phyloP scores from a whole-genome alignment of 2,888 invertebrate genomes.

The Dilophus febrilis region DNA sequence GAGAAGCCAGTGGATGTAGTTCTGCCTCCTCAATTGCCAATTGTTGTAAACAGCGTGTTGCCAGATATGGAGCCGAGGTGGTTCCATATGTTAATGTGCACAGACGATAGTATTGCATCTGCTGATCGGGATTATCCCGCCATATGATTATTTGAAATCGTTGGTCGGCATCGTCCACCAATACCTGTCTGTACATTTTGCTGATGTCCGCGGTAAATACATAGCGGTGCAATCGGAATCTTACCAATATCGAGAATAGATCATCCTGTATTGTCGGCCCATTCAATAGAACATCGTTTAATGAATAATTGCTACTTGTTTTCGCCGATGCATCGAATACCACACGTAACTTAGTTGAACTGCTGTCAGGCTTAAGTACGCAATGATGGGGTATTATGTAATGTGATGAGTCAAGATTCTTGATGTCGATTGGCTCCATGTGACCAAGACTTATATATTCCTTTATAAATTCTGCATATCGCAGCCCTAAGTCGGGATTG shows the following conservation, averaged over 20 bases:
- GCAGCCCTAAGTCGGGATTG: neutral
- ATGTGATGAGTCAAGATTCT: neutral
- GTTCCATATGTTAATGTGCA: slow-evolving; percentile 10
- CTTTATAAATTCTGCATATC: neutral
- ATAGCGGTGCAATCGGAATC: slow-evolving; percentile 5
- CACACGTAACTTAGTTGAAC: slow-evolving; percentile 5
- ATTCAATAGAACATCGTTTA: slow-evolving; percentile 12
- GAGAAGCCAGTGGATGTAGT: slow-evolving; percentile 3
- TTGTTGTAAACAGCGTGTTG: slow-evolving; percentile 8
- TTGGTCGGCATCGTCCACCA: slow-evolving; percentile 7
- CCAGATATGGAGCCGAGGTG: slow-evolving; percentile 10
- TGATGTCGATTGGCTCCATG: neutral
- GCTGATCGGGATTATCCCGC: slow-evolving; percentile 6
- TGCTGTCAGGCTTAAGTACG: slow-evolving; percentile 2
- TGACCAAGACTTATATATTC: neutral
- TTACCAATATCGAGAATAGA: slow-evolving; percentile 7
- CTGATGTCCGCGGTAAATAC: slow-evolving; percentile 14
- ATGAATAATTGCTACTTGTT: slow-evolving; percentile 8
- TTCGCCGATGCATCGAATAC: slow-evolving; percentile 6
- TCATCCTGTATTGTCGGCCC: slow-evolving; percentile 14
- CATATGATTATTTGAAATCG: slow-evolving; percentile 12
- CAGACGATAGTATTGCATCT: slow-evolving; percentile 7
- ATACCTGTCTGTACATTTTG: slow-evolving; percentile 14
- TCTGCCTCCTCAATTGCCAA: slow-evolving; percentile 3
- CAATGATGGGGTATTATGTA: slow-evolving; percentile 3